Conservation (phyloP, 2,113 vertebrate genomes). For the Ondatra zibethicus region DNA sequence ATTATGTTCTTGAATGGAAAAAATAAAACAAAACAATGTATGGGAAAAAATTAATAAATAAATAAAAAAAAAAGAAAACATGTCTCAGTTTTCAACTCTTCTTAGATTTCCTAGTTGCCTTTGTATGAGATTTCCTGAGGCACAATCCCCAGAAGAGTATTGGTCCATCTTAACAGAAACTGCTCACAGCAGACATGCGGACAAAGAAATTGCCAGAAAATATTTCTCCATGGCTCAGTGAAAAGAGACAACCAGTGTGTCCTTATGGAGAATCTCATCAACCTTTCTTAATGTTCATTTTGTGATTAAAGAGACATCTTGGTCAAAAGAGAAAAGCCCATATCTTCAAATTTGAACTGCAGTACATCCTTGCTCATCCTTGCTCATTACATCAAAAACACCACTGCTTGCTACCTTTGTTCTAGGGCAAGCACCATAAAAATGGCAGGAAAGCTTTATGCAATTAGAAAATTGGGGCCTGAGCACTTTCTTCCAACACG, state of each 20-base stretch:
- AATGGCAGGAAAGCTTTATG: not conserved
- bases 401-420: not conserved
- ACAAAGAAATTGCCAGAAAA: slow-evolving; percentile 35
- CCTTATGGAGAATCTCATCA: not conserved
- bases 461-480: slow-evolving; percentile 47
- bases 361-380: slow-evolving; percentile 42
- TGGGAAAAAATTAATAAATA: too few species aligned
- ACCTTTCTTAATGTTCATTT: slow-evolving; percentile 27
- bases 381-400: not conserved
- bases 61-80: too few species aligned
- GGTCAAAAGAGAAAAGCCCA: slow-evolving; percentile 38
- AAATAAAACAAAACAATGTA: too few species aligned
- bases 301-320: slow-evolving; percentile 31
- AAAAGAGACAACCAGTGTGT: not conserved
- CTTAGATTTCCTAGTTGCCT: slow-evolving; percentile 48
- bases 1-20: too few species aligned
- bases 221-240: slow-evolving; percentile 28
- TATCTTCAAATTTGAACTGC: slow-evolving; percentile 29
- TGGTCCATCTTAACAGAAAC: slow-evolving; percentile 55
- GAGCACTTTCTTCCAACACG: slow-evolving; percentile 33
- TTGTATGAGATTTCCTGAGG: slow-evolving; percentile 42
- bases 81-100: slow-evolving; percentile 56
- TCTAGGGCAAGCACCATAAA: slow-evolving; percentile 28
- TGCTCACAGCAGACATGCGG: slow-evolving; percentile 40
- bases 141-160: slow-evolving; percentile 44